These are phyloP conservation scores for Euura lappo DNA, from an alignment of 1,140 invertebrate species.

Conservation along the genomic window DNA sequence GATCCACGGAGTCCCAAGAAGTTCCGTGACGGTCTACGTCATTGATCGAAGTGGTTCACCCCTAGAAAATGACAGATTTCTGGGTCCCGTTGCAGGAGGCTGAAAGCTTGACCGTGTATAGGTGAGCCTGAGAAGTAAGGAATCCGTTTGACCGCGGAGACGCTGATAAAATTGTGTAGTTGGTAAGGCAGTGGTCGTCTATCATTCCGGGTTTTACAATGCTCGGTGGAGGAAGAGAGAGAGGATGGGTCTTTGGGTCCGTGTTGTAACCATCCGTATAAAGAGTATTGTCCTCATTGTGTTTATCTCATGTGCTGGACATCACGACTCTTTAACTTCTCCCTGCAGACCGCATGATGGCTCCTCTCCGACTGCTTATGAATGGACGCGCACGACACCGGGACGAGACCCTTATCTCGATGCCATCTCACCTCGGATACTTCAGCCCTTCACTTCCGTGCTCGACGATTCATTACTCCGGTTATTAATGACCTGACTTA, in stretches of 20 bases:
- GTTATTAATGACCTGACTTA: slow-evolving; percentile 32
- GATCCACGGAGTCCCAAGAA: no score
- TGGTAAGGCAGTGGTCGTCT: slow-evolving; percentile 18
- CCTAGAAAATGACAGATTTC: no score
- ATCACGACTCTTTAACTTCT: no score
- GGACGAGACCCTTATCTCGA: slow-evolving; percentile 9
- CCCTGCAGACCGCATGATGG: no score
- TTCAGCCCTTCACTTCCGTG: slow-evolving; percentile 21
- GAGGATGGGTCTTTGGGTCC: background rate
- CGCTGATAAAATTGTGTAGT: slow-evolving; percentile 28
- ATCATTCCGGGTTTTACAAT: slow-evolving; percentile 21
- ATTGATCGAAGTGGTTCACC: no score
- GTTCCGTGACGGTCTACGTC: no score
- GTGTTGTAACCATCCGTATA: background rate
- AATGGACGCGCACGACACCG: slow-evolving; percentile 13
- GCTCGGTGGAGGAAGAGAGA: background rate
- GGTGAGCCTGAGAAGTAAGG: background rate
- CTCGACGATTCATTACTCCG: slow-evolving; percentile 29
- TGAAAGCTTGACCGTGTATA: no score
- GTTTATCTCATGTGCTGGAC: no score
- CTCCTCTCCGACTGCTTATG: background rate
- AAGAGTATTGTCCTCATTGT: slow-evolving; percentile 10
- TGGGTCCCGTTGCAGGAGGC: no score
- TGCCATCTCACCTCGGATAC: slow-evolving; percentile 17
- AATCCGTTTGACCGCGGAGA: background rate